Base-by-base conservation (phyloP, 2,888 invertebrate genomes). In the Lasioglossum leucozonium region DNA sequence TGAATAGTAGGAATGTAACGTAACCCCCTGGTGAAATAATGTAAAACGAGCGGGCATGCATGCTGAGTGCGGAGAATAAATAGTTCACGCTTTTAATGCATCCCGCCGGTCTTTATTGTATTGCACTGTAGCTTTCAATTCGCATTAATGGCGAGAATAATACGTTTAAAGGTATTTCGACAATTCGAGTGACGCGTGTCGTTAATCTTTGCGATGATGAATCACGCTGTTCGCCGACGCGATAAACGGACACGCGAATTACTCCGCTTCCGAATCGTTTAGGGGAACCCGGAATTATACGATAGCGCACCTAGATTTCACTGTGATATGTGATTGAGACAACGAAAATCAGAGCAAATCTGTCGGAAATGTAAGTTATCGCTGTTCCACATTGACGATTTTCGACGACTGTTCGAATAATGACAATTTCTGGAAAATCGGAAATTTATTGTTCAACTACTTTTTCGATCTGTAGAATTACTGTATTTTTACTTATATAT, bases 1-100 rank as follows among this genome's bases (percentile, higher is more conserved):
- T 42, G 37, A n/a, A 26, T n/a, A 62, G 65, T 71, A 76, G 73
- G 72, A 71, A 58, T 72, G 74, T 78, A 89, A 87, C 73, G 71
- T 77, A 80, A 85, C 65, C 37, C 22, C n/a, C n/a, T 51, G n/a
- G 74, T 51, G 72, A 80, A 84, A 82, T 86, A 80, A 82, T 84
- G 79, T 73, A 72, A 80, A 79, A 83, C 44, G 79, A 16, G 22
- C n/a, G 26, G 30, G 10, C 69, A 72, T 30, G n/a, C 34, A 13
- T 8, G 71, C 26, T 47, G 79, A 77, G 69, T 67, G 67, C 75
- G 58, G 34, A 62, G 72, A 81, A 81, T 74, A 71, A 78, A 77
- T 72, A 84, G 37, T 72, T 69, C 58, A 42, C 16, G 75, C 69
- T 72, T 83, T 81, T 85, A 82, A 77, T 65, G 76, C 74, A 71